phyloP scores from a whole-genome alignment of 2,113 vertebrate species.

The Anguilla rostrata region DNA sequence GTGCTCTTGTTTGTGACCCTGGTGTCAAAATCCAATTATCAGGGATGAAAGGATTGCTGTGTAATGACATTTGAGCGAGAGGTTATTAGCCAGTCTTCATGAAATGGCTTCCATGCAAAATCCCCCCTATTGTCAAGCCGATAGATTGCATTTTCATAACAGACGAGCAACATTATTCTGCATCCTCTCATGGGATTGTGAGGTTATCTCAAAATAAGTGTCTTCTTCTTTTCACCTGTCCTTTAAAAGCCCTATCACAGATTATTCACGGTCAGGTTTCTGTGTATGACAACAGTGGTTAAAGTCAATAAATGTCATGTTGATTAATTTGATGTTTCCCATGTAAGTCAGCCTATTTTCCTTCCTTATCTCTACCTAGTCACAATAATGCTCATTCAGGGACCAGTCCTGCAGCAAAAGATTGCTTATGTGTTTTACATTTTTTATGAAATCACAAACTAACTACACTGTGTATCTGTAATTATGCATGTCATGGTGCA shows the following conservation, averaged over 20 bases:
- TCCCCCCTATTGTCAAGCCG: neutral
- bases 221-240: neutral
- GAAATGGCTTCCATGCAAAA: neutral
- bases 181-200: neutral
- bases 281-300: neutral
- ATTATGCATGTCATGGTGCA: neutral
- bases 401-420: too few species aligned
- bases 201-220: neutral
- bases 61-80: neutral
- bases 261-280: neutral
- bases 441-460: neutral
- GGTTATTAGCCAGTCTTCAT: neutral
- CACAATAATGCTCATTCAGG: neutral
- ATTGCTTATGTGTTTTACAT: neutral
- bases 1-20: neutral
- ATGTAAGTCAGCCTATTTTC: neutral
- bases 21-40: conserved; percentile 5
- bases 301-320: neutral
- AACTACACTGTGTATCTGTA: neutral
- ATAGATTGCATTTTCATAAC: neutral
- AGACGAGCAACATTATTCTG: neutral
- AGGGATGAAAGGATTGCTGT: neutral
- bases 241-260: neutral
- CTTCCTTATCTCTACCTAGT: neutral
- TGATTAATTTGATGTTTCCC: neutral